Evolutionary conservation across 1,140 invertebrate species (phyloP), one percentile per base, ranked within the genome.

Genomic region (Zaprionus camerounensis): DNA sequence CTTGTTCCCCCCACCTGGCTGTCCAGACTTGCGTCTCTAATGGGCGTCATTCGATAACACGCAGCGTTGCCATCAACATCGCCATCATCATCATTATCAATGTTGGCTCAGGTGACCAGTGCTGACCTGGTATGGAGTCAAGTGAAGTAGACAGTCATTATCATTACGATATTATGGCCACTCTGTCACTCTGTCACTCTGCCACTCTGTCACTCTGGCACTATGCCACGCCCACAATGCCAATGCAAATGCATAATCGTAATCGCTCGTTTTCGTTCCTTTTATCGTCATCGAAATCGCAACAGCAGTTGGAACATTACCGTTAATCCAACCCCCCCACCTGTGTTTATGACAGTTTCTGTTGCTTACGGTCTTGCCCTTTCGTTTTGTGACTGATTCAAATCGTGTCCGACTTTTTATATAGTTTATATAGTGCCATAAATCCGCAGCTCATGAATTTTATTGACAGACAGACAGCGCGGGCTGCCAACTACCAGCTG

Each of bases 191-290:
- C 11, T 51, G 46, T 11, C 46, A 51, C 12, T 24, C 0, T 22
- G 46, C n/a, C n/a, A n/a, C n/a, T n/a, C n/a, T n/a, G n/a, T 20
- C 20, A 51, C 46, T 22, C 20, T 22, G 46, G 46, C 46, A 51
- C 12, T 51, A 0, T 22, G 46, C 46, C 20, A 51, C 46, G 20
- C 46, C 46, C 22, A 12, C 20, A 6, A 15, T n/a, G 38, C 0
- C 38, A 58, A 41, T 41, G 22, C 71, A 59, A 59, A 69, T 80
- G 55, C 77, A 75, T 75, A 80, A 64, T 63, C 57, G 58, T 75
- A 80, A 64, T 63, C 57, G 53, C 71, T 59, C 63, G 62, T 78
- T 58, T 28, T 46, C 6, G 36, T 62, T 44, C 31, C 2, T 24
- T 71, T 55, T 57, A 69, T 64, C 51, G 13, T 46, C 36, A 34